Evolutionary conservation across 2,888 invertebrate genomes (phyloP), one percentile per base, ranked within the genome.

Genomic region (Phyto melanocephala): DNA sequence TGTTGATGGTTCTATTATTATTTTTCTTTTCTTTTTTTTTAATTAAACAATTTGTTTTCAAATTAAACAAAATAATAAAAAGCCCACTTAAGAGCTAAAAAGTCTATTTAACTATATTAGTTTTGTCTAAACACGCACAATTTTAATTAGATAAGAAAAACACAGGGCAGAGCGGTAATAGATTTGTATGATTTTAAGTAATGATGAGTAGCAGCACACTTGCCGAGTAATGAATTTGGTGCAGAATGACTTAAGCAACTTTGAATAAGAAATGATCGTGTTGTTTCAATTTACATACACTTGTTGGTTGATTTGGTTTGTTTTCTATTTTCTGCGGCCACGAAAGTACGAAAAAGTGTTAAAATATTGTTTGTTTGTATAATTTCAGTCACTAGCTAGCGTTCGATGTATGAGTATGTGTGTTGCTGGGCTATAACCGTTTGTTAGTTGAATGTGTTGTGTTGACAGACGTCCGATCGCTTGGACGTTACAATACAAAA

Each of bases 401-500:
- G 20, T 13, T 47, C 17, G 35, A 24, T 40, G 4, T 62, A 15
- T 20, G 11, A 33, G 17, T 13, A 0, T 28, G 33, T 17, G 33
- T 33, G 42, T 13, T 63, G 15, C 33, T 35, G n/a, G 33, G 54
- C 28, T 28, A n/a, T 28, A 8, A 52, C 28, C 54, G 62, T 74
- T 50, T 50, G 45, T 15, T 70, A 40, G 37, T 28, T 17, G 17
- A 33, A 24, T 58, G 42, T 15, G 5, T 42, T 35, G 15, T 52
- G 35, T 45, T 24, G 52, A 52, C 22, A 79, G 58, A 82, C 89
- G 89, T 89, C 89, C 86, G 87, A 85, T 87, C 87, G 86, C 87
- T 85, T 88, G 89, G 88, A 89, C 89, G 89, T 87, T 89, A 85
- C 86, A 87, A 88, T 87, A 88, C 83, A 87, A 85, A 88, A 86